Base-by-base conservation (phyloP, 1,140 invertebrate species). In the Microplitis mediator region DNA sequence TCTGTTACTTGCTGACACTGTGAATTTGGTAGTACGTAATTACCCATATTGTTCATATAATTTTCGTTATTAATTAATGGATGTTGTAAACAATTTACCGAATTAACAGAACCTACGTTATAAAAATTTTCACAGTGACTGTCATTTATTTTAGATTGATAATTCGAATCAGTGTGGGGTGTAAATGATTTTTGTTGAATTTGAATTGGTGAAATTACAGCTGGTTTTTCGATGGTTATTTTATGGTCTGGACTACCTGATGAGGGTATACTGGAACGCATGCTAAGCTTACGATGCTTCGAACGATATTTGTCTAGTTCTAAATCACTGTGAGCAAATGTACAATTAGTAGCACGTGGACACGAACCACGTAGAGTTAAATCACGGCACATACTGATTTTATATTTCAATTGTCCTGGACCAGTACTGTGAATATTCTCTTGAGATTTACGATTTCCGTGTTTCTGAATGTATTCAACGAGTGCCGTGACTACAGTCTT, bases 341-440 rank as follows among this genome's bases (percentile, higher is more conserved):
- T 97, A 84, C 97, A 98, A 78, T 92, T 92, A 16, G 90, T 91
- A 4, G 95, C 94, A 34, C 96, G 88, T 0, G 96, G 96, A 86
- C 96, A 98, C 39, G 89, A 91, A 0, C 93, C 91, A 13, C 93
- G 88, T 3, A 92, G 86, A 0, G 92, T 90, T 3, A 96, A 87
- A 85, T 97, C 96, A 4, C 96, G 89, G 78, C 96, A 98, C 91
- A 97, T 92, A 79, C 93, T 95, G 5, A 96, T 95, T 89, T 97
- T 97, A 82, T 97, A 97, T 81, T 95, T 95, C 2, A 90, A 92
- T 67, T 93, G 92, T 36, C 90, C 88, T 4, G 90, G 86, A 3
- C 88, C 84, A 14, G 87, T 84, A 50, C 84, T 80, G 78, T 88
- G 79, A 80, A 87, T 74, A 77, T 87, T 72, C 75, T 90, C 89